These are phyloP conservation scores for Hedya salicella DNA, from an alignment of 2,888 invertebrate genomes.

Conservation along the genomic window DNA sequence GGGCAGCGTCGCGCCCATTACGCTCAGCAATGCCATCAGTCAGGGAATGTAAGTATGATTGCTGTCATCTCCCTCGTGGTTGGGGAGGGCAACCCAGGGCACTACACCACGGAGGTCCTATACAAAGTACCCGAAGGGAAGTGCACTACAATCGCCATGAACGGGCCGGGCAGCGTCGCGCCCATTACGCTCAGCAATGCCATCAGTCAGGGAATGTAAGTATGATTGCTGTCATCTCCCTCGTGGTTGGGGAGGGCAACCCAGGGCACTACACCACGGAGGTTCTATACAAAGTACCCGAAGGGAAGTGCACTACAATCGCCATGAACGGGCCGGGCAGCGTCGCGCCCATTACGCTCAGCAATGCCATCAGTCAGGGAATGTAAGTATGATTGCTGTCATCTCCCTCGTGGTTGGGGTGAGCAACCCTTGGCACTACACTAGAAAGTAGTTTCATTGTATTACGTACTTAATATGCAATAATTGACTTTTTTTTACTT, in stretches of 20 bases:
- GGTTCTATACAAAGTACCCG: too few species aligned
- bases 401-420: neutral
- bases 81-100: too few species aligned
- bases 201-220: slow-evolving; percentile 89
- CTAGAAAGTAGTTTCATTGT: too few species aligned
- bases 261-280: too few species aligned
- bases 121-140: too few species aligned
- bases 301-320: too few species aligned
- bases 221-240: slow-evolving; percentile 53
- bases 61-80: neutral
- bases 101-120: too few species aligned
- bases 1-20: slow-evolving; percentile 90
- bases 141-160: slow-evolving; percentile 47
- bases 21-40: slow-evolving; percentile 88
- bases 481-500: too few species aligned
- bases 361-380: slow-evolving; percentile 89
- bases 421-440: too few species aligned
- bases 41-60: slow-evolving; percentile 87
- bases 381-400: slow-evolving; percentile 76
- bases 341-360: slow-evolving; percentile 88
- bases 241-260: neutral
- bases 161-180: slow-evolving; percentile 91
- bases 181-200: slow-evolving; percentile 88
- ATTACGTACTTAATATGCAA: too few species aligned
- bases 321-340: slow-evolving; percentile 88